These are phyloP conservation scores for Craterocephalus amniculus DNA, from an alignment of 2,797 vertebrate genomes.

Conservation along the genomic window DNA sequence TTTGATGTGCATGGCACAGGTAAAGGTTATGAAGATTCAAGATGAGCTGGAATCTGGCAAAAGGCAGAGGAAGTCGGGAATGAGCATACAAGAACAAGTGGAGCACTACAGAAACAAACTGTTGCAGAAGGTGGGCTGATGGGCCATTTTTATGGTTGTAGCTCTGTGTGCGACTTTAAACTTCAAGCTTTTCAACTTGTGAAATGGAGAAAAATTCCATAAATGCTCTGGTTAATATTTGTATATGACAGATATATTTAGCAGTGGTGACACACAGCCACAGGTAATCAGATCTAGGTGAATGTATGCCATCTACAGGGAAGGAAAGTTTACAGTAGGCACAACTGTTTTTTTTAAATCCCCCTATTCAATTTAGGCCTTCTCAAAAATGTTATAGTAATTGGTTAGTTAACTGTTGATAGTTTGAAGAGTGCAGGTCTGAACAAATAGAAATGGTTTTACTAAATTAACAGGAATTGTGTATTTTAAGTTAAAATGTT, in stretches of 20 bases:
- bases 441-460: too few species aligned
- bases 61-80: slow-evolving; percentile 77
- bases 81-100: slow-evolving; percentile 83
- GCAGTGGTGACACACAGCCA: background rate
- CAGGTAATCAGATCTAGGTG: slow-evolving; percentile 5
- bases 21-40: slow-evolving; percentile 86
- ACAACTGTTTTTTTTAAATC: too few species aligned
- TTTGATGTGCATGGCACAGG: slow-evolving; percentile 58
- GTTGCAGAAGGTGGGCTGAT: slow-evolving; percentile 80
- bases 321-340: background rate
- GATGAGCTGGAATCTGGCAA: slow-evolving; percentile 86
- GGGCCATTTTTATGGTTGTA: background rate
- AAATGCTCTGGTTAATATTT: background rate
- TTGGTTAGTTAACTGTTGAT: too few species aligned
- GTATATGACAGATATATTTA: background rate
- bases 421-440: too few species aligned
- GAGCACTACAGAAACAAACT: slow-evolving; percentile 85
- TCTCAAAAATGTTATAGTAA: too few species aligned
- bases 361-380: too few species aligned
- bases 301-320: background rate
- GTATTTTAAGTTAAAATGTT: too few species aligned
- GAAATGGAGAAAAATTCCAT: background rate
- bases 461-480: too few species aligned
- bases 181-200: background rate
- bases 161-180: background rate